Evolutionary conservation across 2,113 vertebrate genomes (phyloP).

Genomic region (Indicator indicator): DNA sequence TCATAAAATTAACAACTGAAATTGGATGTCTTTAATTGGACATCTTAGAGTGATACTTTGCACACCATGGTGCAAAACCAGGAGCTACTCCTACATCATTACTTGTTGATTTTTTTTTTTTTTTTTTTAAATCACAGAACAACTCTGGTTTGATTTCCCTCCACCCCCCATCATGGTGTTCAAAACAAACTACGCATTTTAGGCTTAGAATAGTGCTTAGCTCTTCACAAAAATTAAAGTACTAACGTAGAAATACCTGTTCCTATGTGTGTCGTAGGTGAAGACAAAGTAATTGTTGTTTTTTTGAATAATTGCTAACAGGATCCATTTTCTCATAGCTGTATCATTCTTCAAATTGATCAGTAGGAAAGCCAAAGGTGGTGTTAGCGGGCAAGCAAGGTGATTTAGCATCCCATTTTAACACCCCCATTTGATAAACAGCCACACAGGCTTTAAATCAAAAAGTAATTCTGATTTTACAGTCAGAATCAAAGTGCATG

Average conservation of each 20-base stretch:
- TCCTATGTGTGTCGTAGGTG: background rate
- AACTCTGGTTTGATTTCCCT: background rate
- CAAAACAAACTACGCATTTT: background rate
- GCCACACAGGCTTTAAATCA: background rate
- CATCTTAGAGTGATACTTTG: background rate
- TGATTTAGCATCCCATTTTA: background rate
- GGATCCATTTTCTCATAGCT: background rate
- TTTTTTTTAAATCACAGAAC: background rate
- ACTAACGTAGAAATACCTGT: background rate
- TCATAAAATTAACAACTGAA: background rate
- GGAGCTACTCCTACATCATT: background rate
- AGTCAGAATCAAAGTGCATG: background rate
- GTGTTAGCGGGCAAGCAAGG: background rate
- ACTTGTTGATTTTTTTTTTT: background rate
- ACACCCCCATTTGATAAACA: background rate
- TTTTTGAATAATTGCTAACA: background rate
- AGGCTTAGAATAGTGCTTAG: background rate
- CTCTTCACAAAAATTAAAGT: background rate
- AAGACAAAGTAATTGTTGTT: background rate
- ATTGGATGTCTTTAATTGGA: background rate
- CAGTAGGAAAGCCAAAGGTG: background rate
- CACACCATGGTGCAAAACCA: accelerated
- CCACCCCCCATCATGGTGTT: background rate
- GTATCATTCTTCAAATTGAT: background rate
- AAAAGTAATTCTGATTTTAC: background rate